Base-by-base conservation (phyloP, 2,113 vertebrate species). In the Tachuris rubrigastra region DNA sequence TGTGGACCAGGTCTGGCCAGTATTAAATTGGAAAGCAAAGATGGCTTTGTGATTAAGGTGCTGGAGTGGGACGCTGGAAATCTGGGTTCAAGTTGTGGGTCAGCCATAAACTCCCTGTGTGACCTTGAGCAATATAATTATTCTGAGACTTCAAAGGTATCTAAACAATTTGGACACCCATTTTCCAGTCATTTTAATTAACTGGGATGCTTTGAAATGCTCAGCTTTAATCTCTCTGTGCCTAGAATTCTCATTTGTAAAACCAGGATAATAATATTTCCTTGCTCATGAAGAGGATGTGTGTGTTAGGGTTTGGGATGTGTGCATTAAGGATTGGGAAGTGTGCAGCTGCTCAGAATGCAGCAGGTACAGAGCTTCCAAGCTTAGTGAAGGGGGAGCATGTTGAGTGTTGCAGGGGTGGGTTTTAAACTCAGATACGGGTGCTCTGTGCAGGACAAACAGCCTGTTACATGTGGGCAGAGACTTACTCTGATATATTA, bases 161-260 rank as follows among this genome's bases (percentile, higher is more conserved):
- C 90, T 90, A 93, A 96, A 96, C 95, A 96, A 92, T 96, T 95
- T 95, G 96, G 95, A 94, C 95, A 96, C 93, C 92, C 92, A 95
- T 95, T 97, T 96, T 96, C 76, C 83, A 97, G 96, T 93, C 92
- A 90, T 96, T 96, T 96, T 95, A 96, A 97, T 96, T 96, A 97
- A 96, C 95, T 90, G 93, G 90, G 93, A 65, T 96, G 93, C 96
- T 97, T 97, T 97, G 96, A 96, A 97, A 96, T 87, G 69, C 79
- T 94, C 68, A 46, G 90, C 95, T 97, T 96, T 95, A 94, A 96
- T 97, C 95, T 96, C 68, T 67, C 47, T 12, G 60, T 96, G 88
- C 92, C 56, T 65, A 44, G 58, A 89, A 95, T 96, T 81, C 93
- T 96, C 85, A 88, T 96, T 92, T 97, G 93, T 96, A 89, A 90